These are phyloP conservation scores for Petrocephalus microphthalmus DNA, from an alignment of 2,113 vertebrate genomes.

Conservation along the genomic window DNA sequence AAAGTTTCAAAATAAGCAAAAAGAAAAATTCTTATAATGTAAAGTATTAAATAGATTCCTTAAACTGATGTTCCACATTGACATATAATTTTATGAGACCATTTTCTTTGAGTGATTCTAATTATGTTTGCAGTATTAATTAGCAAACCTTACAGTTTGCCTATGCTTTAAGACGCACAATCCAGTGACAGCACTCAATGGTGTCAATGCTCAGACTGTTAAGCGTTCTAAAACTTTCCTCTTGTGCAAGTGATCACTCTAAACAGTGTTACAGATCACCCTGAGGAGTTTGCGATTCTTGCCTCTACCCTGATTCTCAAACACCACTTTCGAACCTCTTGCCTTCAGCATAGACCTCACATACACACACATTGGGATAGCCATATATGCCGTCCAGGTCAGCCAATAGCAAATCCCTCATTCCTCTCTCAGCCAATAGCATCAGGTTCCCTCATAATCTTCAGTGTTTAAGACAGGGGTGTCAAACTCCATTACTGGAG, in stretches of 20 bases:
- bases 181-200: conserved; percentile 38
- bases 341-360: neutral
- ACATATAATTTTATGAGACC: conserved; percentile 38
- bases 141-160: neutral
- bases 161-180: conserved; percentile 32
- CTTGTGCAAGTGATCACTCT: neutral
- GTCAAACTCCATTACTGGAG: too few relatives aligned
- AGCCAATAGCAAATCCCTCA: neutral
- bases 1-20: conserved; percentile 2
- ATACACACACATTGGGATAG: neutral
- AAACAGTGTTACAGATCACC: conserved; percentile 25
- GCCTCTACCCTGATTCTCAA: neutral
- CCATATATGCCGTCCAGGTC: neutral
- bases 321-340: neutral
- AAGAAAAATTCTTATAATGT: neutral
- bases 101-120: conserved; percentile 30
- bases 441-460: neutral
- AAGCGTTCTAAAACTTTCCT: conserved; percentile 5
- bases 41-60: conserved; percentile 11
- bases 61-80: conserved; percentile 23
- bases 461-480: neutral
- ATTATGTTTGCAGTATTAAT: conserved; percentile 25
- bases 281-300: conserved; percentile 13
- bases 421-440: neutral
- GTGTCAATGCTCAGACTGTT: conserved; percentile 29